Conservation (phyloP, 2,113 vertebrate species). For the Nerophis lumbriciformis region DNA sequence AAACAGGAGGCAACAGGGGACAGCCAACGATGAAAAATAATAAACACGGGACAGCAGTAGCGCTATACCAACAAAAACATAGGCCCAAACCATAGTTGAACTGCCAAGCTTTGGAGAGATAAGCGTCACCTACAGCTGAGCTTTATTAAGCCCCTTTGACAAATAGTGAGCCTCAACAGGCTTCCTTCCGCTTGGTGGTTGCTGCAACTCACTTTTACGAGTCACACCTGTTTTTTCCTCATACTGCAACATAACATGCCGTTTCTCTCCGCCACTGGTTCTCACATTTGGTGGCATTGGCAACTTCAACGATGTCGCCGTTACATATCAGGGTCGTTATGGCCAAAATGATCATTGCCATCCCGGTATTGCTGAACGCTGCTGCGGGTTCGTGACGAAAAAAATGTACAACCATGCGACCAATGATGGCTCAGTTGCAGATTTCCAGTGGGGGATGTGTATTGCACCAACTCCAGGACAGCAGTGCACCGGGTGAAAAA, state of each 20-base stretch:
- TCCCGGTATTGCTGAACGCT: too few relatives aligned
- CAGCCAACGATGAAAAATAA: slow-evolving; percentile 8
- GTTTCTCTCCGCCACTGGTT: too few relatives aligned
- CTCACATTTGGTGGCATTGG: too few relatives aligned
- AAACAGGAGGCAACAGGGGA: slow-evolving; percentile 21
- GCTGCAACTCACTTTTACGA: neutral
- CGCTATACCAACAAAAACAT: slow-evolving; percentile 1
- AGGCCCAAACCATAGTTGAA: slow-evolving; percentile 18
- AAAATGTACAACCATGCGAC: too few relatives aligned
- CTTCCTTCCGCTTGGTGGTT: slow-evolving; percentile 15
- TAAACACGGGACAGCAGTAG: slow-evolving; percentile 9
- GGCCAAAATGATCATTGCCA: too few relatives aligned
- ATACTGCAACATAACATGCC: neutral
- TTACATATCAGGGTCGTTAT: too few relatives aligned
- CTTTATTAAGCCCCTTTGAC: slow-evolving; percentile 24
- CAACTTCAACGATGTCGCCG: too few relatives aligned
- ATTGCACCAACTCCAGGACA: too few relatives aligned
- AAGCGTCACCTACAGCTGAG: slow-evolving; percentile 26
- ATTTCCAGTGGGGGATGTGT: too few relatives aligned
- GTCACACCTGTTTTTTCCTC: neutral
- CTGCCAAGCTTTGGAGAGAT: slow-evolving; percentile 31
- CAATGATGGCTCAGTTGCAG: too few relatives aligned
- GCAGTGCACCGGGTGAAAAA: too few relatives aligned
- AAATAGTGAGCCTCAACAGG: slow-evolving; percentile 26
- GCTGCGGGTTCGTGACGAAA: too few relatives aligned